Evolutionary conservation across 1,140 invertebrate species (phyloP).

Genomic region (Mesaphorura yosii): DNA sequence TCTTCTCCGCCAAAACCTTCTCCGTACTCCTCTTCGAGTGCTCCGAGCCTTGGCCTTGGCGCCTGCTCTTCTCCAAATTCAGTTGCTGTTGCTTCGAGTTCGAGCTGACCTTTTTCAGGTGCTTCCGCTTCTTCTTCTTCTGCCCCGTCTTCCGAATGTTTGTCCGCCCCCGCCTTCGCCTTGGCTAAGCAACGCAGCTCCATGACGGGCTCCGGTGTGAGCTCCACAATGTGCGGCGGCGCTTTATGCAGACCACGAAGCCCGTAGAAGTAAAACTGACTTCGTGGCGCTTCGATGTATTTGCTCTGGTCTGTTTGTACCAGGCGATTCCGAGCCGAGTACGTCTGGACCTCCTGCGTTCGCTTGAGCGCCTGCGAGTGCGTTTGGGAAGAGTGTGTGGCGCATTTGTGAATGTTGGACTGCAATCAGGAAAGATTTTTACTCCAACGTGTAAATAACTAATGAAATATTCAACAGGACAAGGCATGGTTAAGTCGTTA

Average conservation of each 20-base stretch:
- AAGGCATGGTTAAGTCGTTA: conserved; percentile 33
- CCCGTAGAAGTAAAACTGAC: conserved; percentile 24
- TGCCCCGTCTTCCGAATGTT: too few species aligned
- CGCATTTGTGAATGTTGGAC: conserved; percentile 43
- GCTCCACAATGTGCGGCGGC: conserved; percentile 27
- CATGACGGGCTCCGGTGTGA: too few species aligned
- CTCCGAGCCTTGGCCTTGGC: too few species aligned
- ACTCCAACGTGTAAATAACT: neutral
- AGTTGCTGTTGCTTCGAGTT: too few species aligned
- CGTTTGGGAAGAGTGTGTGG: conserved; percentile 51
- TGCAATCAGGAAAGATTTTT: conserved; percentile 7
- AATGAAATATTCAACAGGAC: conserved; percentile 35
- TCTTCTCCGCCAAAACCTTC: too few species aligned
- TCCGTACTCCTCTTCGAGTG: too few species aligned
- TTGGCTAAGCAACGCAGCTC: too few species aligned
- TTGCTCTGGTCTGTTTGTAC: conserved; percentile 13
- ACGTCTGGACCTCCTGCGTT: conserved; percentile 14
- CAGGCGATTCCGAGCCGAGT: conserved; percentile 3
- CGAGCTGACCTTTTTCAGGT: too few species aligned
- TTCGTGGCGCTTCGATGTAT: conserved; percentile 10
- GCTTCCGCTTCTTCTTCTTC: too few species aligned
- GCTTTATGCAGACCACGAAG: conserved; percentile 20
- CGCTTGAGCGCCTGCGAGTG: conserved; percentile 13
- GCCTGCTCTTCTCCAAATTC: too few species aligned
- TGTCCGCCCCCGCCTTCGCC: too few species aligned